A percentile compares a stretch with the other conserved stretches of the same genome.
These are phyloP conservation scores for Oxyura jamaicensis DNA, from an alignment of 2,113 vertebrate genomes.

Conservation along the genomic window DNA sequence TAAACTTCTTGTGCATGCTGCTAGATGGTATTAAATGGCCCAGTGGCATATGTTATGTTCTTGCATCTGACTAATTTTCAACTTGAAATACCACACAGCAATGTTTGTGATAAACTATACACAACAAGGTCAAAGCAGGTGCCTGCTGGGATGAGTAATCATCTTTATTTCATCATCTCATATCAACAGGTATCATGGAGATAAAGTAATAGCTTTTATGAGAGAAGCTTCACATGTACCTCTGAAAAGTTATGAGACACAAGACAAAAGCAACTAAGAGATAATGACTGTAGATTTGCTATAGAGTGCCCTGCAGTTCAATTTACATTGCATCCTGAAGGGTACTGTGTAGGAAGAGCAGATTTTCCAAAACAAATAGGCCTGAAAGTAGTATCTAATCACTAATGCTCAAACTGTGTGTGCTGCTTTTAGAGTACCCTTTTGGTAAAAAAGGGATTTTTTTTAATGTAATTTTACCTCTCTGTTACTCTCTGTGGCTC, in stretches of 20 bases:
- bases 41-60: constrained; percentile 59
- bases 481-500: neutral
- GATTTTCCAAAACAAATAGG: constrained; percentile 63
- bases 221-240: constrained; percentile 40
- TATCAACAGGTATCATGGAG: constrained; percentile 66
- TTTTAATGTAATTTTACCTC: neutral
- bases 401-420: constrained; percentile 46
- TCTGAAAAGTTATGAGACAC: constrained; percentile 61
- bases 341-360: constrained; percentile 39
- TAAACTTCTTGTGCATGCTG: constrained; percentile 44
- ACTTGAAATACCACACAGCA: constrained; percentile 54
- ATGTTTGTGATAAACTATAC: constrained; percentile 61
- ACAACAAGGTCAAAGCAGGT: constrained; percentile 62
- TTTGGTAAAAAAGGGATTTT: neutral
- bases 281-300: constrained; percentile 63
- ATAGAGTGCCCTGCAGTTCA: constrained; percentile 40
- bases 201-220: constrained; percentile 60
- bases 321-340: constrained; percentile 68
- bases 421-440: neutral
- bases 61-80: constrained; percentile 62
- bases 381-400: constrained; percentile 39
- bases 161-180: constrained; percentile 62
- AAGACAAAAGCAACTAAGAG: constrained; percentile 54
- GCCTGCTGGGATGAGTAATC: constrained; percentile 65
- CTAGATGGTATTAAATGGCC: constrained; percentile 55